Evolutionary conservation across 2,888 invertebrate species (phyloP).

Genomic region (Phortica magna): DNA sequence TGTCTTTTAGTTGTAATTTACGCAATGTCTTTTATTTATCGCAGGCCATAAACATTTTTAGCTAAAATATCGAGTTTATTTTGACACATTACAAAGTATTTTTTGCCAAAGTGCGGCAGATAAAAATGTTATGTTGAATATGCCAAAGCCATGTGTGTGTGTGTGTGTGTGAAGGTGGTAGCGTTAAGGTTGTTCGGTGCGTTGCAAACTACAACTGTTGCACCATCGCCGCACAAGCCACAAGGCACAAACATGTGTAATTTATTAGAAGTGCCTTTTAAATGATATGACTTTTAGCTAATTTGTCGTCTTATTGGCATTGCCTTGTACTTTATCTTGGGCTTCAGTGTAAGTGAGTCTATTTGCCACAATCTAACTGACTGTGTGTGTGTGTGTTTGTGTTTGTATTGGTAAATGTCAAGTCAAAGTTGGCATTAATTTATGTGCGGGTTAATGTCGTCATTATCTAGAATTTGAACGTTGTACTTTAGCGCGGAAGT

Average conservation of each 20-base stretch:
- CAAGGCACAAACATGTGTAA: constrained; percentile 40
- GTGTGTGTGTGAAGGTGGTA: constrained; percentile 20
- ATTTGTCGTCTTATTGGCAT: constrained; percentile 48
- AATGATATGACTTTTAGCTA: constrained; percentile 62
- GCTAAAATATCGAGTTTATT: constrained; percentile 72
- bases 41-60: constrained; percentile 70
- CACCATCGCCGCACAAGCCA: no score
- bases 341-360: not conserved
- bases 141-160: not conserved
- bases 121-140: constrained; percentile 53
- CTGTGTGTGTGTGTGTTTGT: not conserved
- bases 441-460: not conserved
- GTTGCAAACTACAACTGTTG: no score
- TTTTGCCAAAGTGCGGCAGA: constrained; percentile 29
- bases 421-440: constrained; percentile 10
- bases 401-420: not conserved
- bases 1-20: constrained; percentile 64
- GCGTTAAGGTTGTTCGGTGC: constrained; percentile 41
- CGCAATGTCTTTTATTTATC: constrained; percentile 71
- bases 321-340: constrained; percentile 2
- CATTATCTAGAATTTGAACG: not conserved
- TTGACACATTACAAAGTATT: constrained; percentile 69
- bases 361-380: not conserved
- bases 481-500: not conserved
- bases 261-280: constrained; percentile 66